Evolutionary conservation across 2,888 invertebrate species (phyloP).

Genomic region (Yponomeuta evonymella): DNA sequence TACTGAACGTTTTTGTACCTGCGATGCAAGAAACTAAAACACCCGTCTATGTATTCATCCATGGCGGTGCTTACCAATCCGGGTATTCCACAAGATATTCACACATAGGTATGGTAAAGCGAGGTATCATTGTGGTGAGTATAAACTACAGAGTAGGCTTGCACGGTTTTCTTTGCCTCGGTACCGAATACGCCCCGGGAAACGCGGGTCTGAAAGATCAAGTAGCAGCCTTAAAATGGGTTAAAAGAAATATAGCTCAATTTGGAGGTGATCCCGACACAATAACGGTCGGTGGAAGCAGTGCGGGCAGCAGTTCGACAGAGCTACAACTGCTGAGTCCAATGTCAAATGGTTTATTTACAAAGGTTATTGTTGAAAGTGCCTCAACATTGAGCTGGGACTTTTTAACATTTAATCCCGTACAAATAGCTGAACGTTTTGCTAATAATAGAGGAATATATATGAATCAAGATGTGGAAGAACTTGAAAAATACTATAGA

Average conservation of each 20-base stretch:
- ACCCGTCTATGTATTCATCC: constrained; percentile 24
- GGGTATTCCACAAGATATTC: constrained; percentile 22
- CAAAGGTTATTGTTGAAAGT: constrained; percentile 24
- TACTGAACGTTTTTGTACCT: constrained; percentile 23
- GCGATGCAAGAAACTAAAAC: constrained; percentile 18
- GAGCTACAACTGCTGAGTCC: constrained; percentile 21
- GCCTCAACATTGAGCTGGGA: constrained; percentile 23
- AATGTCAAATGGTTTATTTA: constrained; percentile 22
- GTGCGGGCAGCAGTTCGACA: constrained; percentile 23
- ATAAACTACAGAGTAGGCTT: constrained; percentile 24
- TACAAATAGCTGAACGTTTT: constrained; percentile 21
- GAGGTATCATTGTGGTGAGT: constrained; percentile 23
- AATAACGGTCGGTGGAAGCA: constrained; percentile 24
- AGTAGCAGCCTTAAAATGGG: constrained; percentile 23
- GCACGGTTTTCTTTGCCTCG: constrained; percentile 25
- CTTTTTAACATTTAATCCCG: constrained; percentile 19
- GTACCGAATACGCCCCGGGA: constrained; percentile 24
- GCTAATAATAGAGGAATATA: constrained; percentile 21
- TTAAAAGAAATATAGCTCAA: constrained; percentile 21
- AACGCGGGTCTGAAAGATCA: constrained; percentile 26
- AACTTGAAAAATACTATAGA: constrained; percentile 1
- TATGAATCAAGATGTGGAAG: constrained; percentile 17
- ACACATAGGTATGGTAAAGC: constrained; percentile 21
- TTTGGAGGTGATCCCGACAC: constrained; percentile 24
- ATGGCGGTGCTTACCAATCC: constrained; percentile 21